Evolutionary conservation across 2,113 vertebrate species (phyloP), one percentile per base, ranked within the genome.

Genomic region (Penelope pileata): DNA sequence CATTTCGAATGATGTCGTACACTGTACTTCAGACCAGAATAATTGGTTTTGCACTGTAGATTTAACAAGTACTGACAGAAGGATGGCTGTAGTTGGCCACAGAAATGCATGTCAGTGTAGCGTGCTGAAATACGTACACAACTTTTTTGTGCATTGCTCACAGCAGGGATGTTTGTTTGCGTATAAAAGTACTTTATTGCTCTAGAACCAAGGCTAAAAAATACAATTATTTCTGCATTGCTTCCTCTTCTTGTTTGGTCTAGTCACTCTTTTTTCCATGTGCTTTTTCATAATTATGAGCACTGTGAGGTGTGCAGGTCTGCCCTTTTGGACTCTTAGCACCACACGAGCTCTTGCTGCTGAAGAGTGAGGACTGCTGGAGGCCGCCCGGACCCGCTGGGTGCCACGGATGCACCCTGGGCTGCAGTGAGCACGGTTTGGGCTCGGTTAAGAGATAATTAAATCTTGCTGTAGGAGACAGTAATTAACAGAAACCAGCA

Each of bases 381-480:
- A 77, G 54, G 66, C 53, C 0, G 1, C 50, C 82, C 12, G 32
- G 53, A 51, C 53, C 26, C 42, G 27, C 6, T 48, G 59, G 27
- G 21, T 88, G 17, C 34, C 23, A 83, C 29, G 83, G 68, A 70
- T 54, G 16, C 9, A 6, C 69, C 50, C 42, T 42, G 62, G 59
- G 77, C 54, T 78, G 14, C 32, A 64, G 38, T 4, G 30, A 85
- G 15, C 43, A 9, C 23, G 59, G 47, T 68, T 68, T 7, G 26
- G 45, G 48, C 66, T 73, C 63, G 54, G n/a, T 62, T 58, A 48
- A 53, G 64, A 77, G 48, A 42, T 81, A 78, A 68, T 88, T 85
- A 88, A 88, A 59, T 73, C 70, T 82, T 85, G 36, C 70, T 74
- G 66, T 64, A 88, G 84, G 42, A 93, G 66, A 58, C 38, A 59